Conservation (phyloP, 2,888 invertebrate genomes). For the Clistopyga incitator region DNA sequence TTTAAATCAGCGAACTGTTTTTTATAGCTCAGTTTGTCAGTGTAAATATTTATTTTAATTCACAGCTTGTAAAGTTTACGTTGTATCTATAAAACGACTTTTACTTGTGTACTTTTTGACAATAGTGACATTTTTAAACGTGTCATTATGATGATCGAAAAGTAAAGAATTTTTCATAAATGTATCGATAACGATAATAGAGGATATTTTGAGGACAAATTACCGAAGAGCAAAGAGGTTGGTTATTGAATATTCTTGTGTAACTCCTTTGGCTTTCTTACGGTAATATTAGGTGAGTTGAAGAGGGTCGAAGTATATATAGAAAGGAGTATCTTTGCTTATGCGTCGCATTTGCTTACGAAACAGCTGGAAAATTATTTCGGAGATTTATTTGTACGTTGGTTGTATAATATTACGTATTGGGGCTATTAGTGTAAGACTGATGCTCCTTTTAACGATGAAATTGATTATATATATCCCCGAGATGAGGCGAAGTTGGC, state of each 20-base stretch:
- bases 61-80: too few relatives aligned
- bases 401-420: not conserved
- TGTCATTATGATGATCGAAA: not conserved
- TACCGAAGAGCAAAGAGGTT: not conserved
- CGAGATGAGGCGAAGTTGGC: not conserved
- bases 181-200: not conserved
- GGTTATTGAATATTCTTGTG: not conserved
- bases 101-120: not conserved
- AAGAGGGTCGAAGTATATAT: not conserved
- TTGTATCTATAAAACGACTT: too few relatives aligned
- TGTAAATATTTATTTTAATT: too few relatives aligned
- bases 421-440: too few relatives aligned
- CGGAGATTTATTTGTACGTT: not conserved
- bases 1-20: too few relatives aligned
- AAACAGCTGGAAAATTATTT: not conserved
- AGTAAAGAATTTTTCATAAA: not conserved
- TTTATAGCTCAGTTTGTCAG: too few relatives aligned
- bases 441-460: not conserved
- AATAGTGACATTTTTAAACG: not conserved
- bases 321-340: not conserved
- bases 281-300: not conserved
- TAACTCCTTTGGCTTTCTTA: not conserved
- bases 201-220: not conserved
- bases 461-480: not conserved
- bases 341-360: not conserved